Conservation (phyloP, 2,888 invertebrate species). For the Eudemis profundana region DNA sequence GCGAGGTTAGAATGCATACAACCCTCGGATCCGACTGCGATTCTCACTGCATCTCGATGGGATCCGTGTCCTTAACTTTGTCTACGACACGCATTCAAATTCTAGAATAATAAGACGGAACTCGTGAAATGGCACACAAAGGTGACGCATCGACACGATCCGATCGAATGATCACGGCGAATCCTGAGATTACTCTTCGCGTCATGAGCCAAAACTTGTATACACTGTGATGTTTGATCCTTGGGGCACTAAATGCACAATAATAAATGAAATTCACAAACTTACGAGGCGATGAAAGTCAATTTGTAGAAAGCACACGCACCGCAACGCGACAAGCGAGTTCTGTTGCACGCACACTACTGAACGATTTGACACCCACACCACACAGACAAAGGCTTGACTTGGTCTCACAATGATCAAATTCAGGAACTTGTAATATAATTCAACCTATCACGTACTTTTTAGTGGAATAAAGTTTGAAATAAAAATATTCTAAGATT, state of each 20-base stretch:
- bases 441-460: not conserved
- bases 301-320: constrained; percentile 81
- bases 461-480: not conserved
- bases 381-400: constrained; percentile 53
- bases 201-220: constrained; percentile 41
- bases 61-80: constrained; percentile 29
- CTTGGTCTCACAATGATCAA: constrained; percentile 32
- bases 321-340: constrained; percentile 81
- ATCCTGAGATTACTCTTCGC: constrained; percentile 54
- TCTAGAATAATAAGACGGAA: constrained; percentile 64
- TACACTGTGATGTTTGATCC: constrained; percentile 50
- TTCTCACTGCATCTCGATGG: constrained; percentile 43
- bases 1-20: constrained; percentile 69
- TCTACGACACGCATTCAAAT: constrained; percentile 47
- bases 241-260: constrained; percentile 67
- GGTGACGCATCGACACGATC: constrained; percentile 85
- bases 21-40: constrained; percentile 44
- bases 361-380: constrained; percentile 56
- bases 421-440: constrained; percentile 18
- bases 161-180: constrained; percentile 75
- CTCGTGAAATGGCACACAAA: constrained; percentile 82
- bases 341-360: constrained; percentile 77
- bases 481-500: constrained; percentile 18
- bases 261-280: constrained; percentile 74
- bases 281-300: constrained; percentile 85